These are phyloP conservation scores for Heteromurus nitidus DNA, from an alignment of 2,888 invertebrate species.

Conservation along the genomic window DNA sequence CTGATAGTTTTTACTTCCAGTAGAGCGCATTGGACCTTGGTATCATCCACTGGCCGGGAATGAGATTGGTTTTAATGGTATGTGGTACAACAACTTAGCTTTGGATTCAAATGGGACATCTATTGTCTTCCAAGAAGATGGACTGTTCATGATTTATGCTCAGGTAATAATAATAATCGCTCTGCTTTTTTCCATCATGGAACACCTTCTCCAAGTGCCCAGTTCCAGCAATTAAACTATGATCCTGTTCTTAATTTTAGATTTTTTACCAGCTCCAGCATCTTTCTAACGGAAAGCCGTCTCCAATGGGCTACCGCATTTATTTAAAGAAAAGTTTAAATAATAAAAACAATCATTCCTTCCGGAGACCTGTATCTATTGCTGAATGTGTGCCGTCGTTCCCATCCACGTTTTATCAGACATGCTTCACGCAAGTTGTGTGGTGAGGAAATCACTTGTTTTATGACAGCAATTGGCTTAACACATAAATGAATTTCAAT, in stretches of 20 bases:
- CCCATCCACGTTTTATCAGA: constrained; percentile 65
- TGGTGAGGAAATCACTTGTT: constrained; percentile 55
- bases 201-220: neutral
- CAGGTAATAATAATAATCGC: constrained; percentile 58
- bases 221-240: neutral
- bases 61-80: constrained; percentile 66
- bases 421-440: constrained; percentile 69
- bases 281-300: constrained; percentile 2
- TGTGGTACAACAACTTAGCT: constrained; percentile 67
- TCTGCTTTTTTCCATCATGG: neutral
- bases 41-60: constrained; percentile 55
- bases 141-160: constrained; percentile 69
- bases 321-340: constrained; percentile 61
- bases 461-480: too few species aligned
- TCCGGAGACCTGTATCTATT: constrained; percentile 61
- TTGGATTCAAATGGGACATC: constrained; percentile 67
- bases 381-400: constrained; percentile 69
- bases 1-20: constrained; percentile 50
- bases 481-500: too few species aligned
- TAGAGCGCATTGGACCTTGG: constrained; percentile 73
- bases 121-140: constrained; percentile 65
- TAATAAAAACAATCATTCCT: neutral
- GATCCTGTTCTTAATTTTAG: constrained; percentile 28
- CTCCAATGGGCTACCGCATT: constrained; percentile 68
- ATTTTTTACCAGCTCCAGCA: constrained; percentile 65